Percentiles rank a stretch among this genome's conserved stretches.
phyloP scores from a whole-genome alignment of 2,797 vertebrate genomes.

The Gouania willdenowi region DNA sequence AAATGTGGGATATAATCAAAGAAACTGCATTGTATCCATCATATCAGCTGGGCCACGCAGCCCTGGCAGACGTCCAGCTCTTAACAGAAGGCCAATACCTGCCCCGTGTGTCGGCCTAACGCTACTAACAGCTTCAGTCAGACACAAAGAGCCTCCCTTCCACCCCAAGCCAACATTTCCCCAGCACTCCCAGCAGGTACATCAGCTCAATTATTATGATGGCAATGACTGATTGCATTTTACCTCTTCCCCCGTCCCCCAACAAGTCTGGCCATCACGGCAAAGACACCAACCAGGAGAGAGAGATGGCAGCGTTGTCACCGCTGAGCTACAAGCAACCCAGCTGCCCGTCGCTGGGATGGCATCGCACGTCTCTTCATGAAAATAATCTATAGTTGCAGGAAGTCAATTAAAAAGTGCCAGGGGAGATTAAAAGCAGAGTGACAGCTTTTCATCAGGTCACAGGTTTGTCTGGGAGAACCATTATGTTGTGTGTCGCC shows the following conservation, averaged over 20 bases:
- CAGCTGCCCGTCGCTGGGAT: constrained; percentile 70
- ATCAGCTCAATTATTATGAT: constrained; percentile 73
- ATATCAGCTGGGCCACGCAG: constrained; percentile 16
- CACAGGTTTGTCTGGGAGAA: constrained; percentile 69
- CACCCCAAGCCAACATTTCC: constrained; percentile 51
- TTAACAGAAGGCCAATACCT: constrained; percentile 33
- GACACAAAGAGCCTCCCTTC: constrained; percentile 48
- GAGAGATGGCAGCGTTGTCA: constrained; percentile 43
- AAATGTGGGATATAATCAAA: constrained; percentile 35
- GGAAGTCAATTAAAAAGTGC: constrained; percentile 95
- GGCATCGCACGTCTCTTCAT: constrained; percentile 81
- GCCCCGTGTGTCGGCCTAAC: constrained; percentile 20
- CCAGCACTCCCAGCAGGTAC: constrained; percentile 61
- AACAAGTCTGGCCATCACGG: constrained; percentile 64
- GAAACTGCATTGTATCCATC: constrained; percentile 32
- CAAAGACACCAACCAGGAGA: constrained; percentile 10
- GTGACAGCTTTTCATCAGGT: constrained; percentile 86
- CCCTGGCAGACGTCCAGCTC: constrained; percentile 30
- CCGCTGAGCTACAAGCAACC: constrained; percentile 59
- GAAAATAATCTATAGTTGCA: constrained; percentile 90
- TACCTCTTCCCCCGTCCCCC: constrained; percentile 57
- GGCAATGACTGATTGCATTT: constrained; percentile 73
- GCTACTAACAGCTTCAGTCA: constrained; percentile 52
- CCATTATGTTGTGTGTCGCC: constrained; percentile 32
- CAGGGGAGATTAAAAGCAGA: constrained; percentile 89